Conservation (phyloP, 2,113 vertebrate genomes). For the Lampris incognitus region DNA sequence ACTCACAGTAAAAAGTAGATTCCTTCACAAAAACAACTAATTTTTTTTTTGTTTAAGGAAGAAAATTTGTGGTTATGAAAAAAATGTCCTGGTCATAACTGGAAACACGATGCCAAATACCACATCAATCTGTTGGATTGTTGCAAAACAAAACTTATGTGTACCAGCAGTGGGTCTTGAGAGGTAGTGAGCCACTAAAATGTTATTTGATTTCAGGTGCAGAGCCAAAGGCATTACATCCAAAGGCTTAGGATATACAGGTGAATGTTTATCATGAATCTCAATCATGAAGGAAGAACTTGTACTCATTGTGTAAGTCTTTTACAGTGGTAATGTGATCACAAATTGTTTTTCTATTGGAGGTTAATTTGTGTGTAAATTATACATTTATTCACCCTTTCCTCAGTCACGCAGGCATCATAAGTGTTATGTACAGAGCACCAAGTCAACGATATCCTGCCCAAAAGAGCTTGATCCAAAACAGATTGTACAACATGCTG, state of each 20-base stretch:
- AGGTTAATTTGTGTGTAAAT: slow-evolving; percentile 69
- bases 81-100: slow-evolving; percentile 31
- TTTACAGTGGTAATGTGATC: slow-evolving; percentile 34
- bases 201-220: slow-evolving; percentile 55
- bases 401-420: slow-evolving; percentile 37
- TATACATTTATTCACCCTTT: slow-evolving; percentile 54
- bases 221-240: slow-evolving; percentile 68
- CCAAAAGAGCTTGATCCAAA: slow-evolving; percentile 29
- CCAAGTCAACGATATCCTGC: slow-evolving; percentile 35
- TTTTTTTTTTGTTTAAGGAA: not conserved
- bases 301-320: slow-evolving; percentile 74
- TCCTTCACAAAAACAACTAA: too few species aligned
- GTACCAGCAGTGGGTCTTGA: slow-evolving; percentile 45
- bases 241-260: slow-evolving; percentile 52
- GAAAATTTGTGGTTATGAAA: slow-evolving; percentile 18
- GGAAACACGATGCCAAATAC: slow-evolving; percentile 35
- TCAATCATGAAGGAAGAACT: slow-evolving; percentile 48
- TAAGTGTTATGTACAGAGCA: slow-evolving; percentile 30
- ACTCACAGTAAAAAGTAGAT: not conserved
- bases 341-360: slow-evolving; percentile 58
- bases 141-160: slow-evolving; percentile 59
- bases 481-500: not conserved
- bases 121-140: slow-evolving; percentile 7
- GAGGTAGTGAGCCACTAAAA: slow-evolving; percentile 49
- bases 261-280: slow-evolving; percentile 66